Percentiles rank a stretch among this genome's conserved stretches.
Conservation (phyloP, 2,888 invertebrate genomes). For the Euplagia quadripunctaria region DNA sequence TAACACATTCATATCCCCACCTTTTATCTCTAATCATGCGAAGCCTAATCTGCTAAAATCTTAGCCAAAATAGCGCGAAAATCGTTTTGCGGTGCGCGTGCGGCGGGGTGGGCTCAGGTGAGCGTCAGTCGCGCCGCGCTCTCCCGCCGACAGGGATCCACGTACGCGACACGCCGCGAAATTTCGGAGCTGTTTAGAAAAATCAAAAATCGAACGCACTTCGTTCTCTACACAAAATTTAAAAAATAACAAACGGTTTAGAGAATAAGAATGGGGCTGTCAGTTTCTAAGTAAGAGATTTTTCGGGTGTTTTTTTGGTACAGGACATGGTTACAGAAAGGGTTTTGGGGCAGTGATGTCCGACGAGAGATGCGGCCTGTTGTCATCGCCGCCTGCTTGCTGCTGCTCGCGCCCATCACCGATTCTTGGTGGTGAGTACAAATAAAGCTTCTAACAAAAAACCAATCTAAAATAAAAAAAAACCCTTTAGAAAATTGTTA, state of each 20-base stretch:
- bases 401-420: conserved; percentile 95
- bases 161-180: conserved; percentile 79
- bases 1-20: conserved; percentile 69
- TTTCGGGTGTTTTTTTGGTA: conserved; percentile 56
- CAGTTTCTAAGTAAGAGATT: conserved; percentile 47
- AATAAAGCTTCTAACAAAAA: conserved; percentile 24
- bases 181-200: conserved; percentile 76
- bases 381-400: conserved; percentile 93
- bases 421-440: conserved; percentile 95
- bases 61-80: conserved; percentile 88
- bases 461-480: conserved; percentile 16
- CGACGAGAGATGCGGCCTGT: conserved; percentile 90
- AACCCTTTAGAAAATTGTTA: neutral
- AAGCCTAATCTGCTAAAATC: conserved; percentile 85
- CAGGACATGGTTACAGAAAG: conserved; percentile 60
- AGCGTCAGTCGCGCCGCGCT: conserved; percentile 83
- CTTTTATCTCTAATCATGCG: conserved; percentile 78
- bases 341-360: conserved; percentile 82
- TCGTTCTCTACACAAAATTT: conserved; percentile 46
- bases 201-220: conserved; percentile 69
- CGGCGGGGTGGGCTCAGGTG: conserved; percentile 79
- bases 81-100: conserved; percentile 82
- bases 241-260: conserved; percentile 48
- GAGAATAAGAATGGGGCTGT: conserved; percentile 49
- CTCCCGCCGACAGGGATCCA: conserved; percentile 84